These are phyloP conservation scores for Brachylomia viminalis DNA, from an alignment of 2,888 invertebrate genomes.

Conservation along the genomic window DNA sequence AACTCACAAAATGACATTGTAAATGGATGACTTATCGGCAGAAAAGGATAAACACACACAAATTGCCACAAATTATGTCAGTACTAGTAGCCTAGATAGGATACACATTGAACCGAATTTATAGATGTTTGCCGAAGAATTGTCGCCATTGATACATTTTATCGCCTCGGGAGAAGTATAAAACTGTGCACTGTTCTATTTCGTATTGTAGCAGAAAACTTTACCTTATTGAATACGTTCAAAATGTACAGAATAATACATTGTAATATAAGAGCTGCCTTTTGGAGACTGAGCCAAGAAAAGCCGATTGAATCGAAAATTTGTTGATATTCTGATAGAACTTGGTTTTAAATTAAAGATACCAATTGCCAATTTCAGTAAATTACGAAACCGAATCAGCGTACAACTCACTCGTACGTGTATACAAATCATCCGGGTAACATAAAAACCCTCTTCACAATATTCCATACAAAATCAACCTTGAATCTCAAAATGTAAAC, in stretches of 20 bases:
- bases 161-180: conserved; percentile 70
- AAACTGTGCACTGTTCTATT: conserved; percentile 64
- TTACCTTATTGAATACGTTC: conserved; percentile 30
- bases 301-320: conserved; percentile 10
- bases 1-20: conserved; percentile 19
- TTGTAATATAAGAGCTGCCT: conserved; percentile 6
- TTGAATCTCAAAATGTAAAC: conserved; percentile 52
- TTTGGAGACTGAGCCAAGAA: conserved; percentile 12
- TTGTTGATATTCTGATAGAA: neutral
- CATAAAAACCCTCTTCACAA: conserved; percentile 36
- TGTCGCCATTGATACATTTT: conserved; percentile 75
- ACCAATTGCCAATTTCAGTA: neutral
- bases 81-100: conserved; percentile 45
- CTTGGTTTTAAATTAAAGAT: conserved; percentile 10
- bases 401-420: conserved; percentile 19
- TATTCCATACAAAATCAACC: conserved; percentile 50
- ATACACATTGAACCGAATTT: conserved; percentile 64
- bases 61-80: conserved; percentile 44
- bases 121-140: conserved; percentile 72
- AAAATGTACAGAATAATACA: conserved; percentile 22
- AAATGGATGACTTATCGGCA: conserved; percentile 30
- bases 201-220: conserved; percentile 39
- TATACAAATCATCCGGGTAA: conserved; percentile 27
- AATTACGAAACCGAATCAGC: conserved; percentile 14
- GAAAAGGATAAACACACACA: conserved; percentile 38